Evolutionary conservation across 2,797 vertebrate genomes (phyloP), one percentile per base, ranked within the genome.

Genomic region (Tauraco hartlaubi): DNA sequence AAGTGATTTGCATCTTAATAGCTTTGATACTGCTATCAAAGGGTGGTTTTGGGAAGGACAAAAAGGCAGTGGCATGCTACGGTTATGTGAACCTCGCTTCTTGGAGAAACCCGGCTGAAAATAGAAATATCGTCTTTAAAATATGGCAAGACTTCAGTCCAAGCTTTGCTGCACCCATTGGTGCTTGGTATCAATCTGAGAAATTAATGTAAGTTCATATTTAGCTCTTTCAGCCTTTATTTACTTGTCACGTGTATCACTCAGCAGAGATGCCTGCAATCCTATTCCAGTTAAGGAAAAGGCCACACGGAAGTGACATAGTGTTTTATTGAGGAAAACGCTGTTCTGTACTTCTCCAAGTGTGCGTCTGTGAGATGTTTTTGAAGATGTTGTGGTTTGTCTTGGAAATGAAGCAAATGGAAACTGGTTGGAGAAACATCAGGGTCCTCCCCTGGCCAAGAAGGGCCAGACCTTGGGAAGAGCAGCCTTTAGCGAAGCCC

Each of bases 1-100:
- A 66, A 26, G 48, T 39, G 14, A 54, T 68, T 89, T 92, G 52
- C 37, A 55, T 93, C 74, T 76, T 86, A 43, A 59, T 69, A 79
- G 71, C 63, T 89, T 79, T 48, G 63, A 48, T 68, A 26, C 16
- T 17, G 15, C 86, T 62, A 8, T 39, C 51, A 48, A 23, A 82
- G 68, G 17, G 12, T 41, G 6, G 17, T 51, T 67, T 74, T 28
- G 3, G 61, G 85, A 94, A 88, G 49, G 88, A 71, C 64, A 56
- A 44, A 67, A 55, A 63, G 41, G 35, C 31, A 52, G 37, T 6
- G 1, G 31, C 0, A 0, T 54, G 29, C 35, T 67, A 26, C 20
- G 58, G 35, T 46, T 29, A n/a, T 26, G 9, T 35, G 55, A 79
- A 46, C 55, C 13, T 71, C 2, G 1, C 41, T 85, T 88, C 55